These are phyloP conservation scores for Spicauda simplicius DNA, from an alignment of 2,888 invertebrate genomes.

Conservation along the genomic window DNA sequence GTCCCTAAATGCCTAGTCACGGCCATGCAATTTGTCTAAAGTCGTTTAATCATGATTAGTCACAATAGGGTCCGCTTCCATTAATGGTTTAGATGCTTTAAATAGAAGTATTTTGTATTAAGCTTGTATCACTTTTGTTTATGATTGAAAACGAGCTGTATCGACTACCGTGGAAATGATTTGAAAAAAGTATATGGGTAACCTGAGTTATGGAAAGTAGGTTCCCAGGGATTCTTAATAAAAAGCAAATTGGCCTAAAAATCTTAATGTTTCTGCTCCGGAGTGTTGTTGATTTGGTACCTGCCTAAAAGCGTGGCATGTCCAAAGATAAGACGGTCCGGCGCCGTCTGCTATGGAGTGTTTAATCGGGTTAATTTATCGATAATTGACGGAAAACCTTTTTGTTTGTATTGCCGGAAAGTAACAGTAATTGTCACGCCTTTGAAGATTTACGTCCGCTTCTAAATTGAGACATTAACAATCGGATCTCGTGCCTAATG, in stretches of 20 bases:
- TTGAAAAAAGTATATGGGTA: conserved; percentile 11
- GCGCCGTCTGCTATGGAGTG: conserved; percentile 80
- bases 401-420: conserved; percentile 84
- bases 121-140: conserved; percentile 28
- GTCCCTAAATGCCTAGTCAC: conserved; percentile 81
- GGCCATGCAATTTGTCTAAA: conserved; percentile 84
- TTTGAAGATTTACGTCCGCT: conserved; percentile 85
- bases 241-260: conserved; percentile 79
- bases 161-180: conserved; percentile 35
- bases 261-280: conserved; percentile 67
- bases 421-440: conserved; percentile 85
- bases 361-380: conserved; percentile 85
- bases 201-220: conserved; percentile 23
- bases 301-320: conserved; percentile 84
- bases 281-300: conserved; percentile 69
- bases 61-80: conserved; percentile 80
- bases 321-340: conserved; percentile 77
- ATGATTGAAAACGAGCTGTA: conserved; percentile 34
- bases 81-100: conserved; percentile 74
- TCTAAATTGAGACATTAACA: conserved; percentile 85
- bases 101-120: conserved; percentile 57
- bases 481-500: conserved; percentile 84
- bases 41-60: conserved; percentile 85
- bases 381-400: conserved; percentile 85
- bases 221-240: conserved; percentile 63